Conservation (phyloP, 2,888 invertebrate species). For the Trichacis sp. region DNA sequence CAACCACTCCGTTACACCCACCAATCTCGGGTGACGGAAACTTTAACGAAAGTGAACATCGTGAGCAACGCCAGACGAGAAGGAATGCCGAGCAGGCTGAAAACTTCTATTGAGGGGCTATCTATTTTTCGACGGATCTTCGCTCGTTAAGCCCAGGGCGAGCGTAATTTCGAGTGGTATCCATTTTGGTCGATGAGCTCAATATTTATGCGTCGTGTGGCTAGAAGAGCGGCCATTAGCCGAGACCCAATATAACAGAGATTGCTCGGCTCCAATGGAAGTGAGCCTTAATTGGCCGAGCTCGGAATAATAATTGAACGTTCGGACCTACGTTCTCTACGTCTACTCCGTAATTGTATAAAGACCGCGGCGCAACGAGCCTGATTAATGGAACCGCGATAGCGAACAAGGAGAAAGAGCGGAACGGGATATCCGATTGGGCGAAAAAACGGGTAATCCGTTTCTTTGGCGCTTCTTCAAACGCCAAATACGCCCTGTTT, state of each 20-base stretch:
- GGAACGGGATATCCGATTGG: slow-evolving; percentile 33
- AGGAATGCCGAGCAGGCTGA: not conserved
- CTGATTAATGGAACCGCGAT: slow-evolving; percentile 42
- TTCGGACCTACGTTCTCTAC: slow-evolving; percentile 16
- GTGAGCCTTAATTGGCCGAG: slow-evolving; percentile 37
- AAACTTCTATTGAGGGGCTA: not conserved
- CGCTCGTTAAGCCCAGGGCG: not conserved
- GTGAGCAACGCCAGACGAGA: not conserved
- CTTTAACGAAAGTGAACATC: not conserved
- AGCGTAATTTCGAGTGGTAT: slow-evolving; percentile 12
- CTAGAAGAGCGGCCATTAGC: slow-evolving; percentile 33
- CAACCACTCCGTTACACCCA: not conserved
- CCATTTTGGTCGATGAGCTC: slow-evolving; percentile 12
- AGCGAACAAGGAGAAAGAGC: slow-evolving; percentile 34
- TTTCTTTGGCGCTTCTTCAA: slow-evolving; percentile 25
- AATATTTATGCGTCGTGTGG: slow-evolving; percentile 17
- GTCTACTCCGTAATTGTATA: slow-evolving; percentile 39
- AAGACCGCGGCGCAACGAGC: slow-evolving; percentile 30
- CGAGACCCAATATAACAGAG: slow-evolving; percentile 17
- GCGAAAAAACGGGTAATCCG: slow-evolving; percentile 33
- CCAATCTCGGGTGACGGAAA: not conserved
- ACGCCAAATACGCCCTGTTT: slow-evolving; percentile 23
- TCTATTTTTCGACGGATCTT: not conserved
- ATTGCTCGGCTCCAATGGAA: slow-evolving; percentile 22
- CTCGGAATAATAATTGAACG: slow-evolving; percentile 40